phyloP scores from a whole-genome alignment of 2,888 invertebrate genomes.

The Drosophila limbata region DNA sequence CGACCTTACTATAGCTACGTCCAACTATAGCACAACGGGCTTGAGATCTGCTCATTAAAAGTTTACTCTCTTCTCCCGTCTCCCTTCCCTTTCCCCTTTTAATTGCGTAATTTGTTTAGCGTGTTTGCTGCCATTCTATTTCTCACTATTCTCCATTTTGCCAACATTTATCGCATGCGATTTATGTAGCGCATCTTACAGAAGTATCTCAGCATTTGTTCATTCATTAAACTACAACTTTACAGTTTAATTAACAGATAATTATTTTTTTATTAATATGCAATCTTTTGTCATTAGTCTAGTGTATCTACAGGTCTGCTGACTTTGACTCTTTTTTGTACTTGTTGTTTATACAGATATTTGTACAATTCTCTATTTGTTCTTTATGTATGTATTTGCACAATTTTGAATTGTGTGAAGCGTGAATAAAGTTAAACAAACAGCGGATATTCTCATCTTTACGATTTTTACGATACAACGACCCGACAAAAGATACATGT shows the following conservation, averaged over 20 bases:
- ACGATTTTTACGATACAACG: not conserved
- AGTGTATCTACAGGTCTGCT: not conserved
- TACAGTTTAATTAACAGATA: not conserved
- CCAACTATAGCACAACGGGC: slow-evolving; percentile 35
- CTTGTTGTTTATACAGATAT: not conserved
- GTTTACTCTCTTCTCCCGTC: slow-evolving; percentile 21
- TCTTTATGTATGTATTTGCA: slow-evolving; percentile 22
- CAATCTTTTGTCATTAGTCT: not conserved
- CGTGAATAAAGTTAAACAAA: slow-evolving; percentile 26
- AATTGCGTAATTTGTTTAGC: slow-evolving; percentile 67
- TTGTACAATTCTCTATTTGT: slow-evolving; percentile 6
- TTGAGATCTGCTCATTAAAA: slow-evolving; percentile 40
- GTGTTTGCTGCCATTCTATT: slow-evolving; percentile 24
- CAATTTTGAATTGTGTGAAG: slow-evolving; percentile 32
- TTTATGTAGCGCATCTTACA: not conserved
- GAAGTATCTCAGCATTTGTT: not conserved
- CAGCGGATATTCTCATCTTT: slow-evolving; percentile 42
- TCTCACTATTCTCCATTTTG: slow-evolving; percentile 23
- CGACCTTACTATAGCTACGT: slow-evolving; percentile 23
- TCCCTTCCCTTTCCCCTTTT: not conserved
- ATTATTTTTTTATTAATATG: not conserved
- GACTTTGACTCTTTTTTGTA: not conserved
- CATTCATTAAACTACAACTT: not conserved
- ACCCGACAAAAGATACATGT: slow-evolving; percentile 19
- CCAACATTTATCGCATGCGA: slow-evolving; percentile 6